phyloP scores from a whole-genome alignment of 2,113 vertebrate genomes.

The Hucho hucho region DNA sequence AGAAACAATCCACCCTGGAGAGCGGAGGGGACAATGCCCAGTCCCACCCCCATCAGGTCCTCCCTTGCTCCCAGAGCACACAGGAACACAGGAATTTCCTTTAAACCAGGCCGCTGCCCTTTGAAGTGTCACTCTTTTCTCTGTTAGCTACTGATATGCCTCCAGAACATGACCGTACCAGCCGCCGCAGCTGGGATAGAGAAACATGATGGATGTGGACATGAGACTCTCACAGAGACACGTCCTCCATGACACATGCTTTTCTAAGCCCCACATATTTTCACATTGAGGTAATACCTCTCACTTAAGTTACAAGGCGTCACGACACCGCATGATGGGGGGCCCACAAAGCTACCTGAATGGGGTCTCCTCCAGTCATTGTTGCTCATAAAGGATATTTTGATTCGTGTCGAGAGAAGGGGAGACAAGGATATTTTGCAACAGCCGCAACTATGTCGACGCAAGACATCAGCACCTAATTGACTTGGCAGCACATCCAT shows the following conservation, averaged over 20 bases:
- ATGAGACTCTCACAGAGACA: slow-evolving; percentile 26
- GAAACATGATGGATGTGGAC: slow-evolving; percentile 34
- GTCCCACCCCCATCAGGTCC: slow-evolving; percentile 29
- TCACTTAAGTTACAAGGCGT: slow-evolving; percentile 25
- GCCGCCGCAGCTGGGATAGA: neutral
- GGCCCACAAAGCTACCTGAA: slow-evolving; percentile 34
- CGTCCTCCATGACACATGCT: slow-evolving; percentile 28
- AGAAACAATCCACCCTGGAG: slow-evolving; percentile 56
- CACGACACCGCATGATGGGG: slow-evolving; percentile 17
- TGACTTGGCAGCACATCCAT: slow-evolving; percentile 19
- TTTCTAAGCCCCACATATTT: slow-evolving; percentile 40
- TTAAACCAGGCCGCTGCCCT: slow-evolving; percentile 47
- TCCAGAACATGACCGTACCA: slow-evolving; percentile 48
- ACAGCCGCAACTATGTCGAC: slow-evolving; percentile 42
- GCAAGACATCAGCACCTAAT: slow-evolving; percentile 24
- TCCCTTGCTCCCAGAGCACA: slow-evolving; percentile 39
- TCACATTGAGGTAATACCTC: slow-evolving; percentile 36
- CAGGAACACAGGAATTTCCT: slow-evolving; percentile 55
- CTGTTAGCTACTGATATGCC: slow-evolving; percentile 47
- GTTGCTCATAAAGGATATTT: slow-evolving; percentile 31
- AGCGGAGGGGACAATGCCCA: slow-evolving; percentile 52
- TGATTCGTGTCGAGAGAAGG: slow-evolving; percentile 33
- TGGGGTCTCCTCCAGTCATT: slow-evolving; percentile 32
- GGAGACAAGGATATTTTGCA: slow-evolving; percentile 46
- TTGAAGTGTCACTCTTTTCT: slow-evolving; percentile 68